These are phyloP conservation scores for Telmatochromis sp. DNA, from an alignment of 2,113 vertebrate genomes.

Conservation along the genomic window DNA sequence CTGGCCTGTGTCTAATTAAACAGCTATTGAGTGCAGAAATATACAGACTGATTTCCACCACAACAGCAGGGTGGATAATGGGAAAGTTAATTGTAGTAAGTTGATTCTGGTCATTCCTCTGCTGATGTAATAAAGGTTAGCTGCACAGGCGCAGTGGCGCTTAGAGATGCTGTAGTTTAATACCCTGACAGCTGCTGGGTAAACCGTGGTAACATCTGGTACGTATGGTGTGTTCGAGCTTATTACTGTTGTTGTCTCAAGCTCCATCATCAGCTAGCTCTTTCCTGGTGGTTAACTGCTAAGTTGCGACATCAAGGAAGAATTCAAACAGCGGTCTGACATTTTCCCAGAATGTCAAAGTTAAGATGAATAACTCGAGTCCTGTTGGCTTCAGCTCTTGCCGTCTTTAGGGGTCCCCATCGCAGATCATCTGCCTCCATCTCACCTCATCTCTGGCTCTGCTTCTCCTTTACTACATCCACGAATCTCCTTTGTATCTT, in stretches of 20 bases:
- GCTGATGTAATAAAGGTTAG: conserved; percentile 4
- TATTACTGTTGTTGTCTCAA: background rate
- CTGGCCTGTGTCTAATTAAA: conserved; percentile 28
- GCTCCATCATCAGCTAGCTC: background rate
- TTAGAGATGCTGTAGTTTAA: background rate
- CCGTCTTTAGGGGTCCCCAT: background rate
- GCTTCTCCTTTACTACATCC: background rate
- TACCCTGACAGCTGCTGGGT: background rate
- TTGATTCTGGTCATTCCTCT: conserved; percentile 6
- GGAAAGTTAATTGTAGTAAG: background rate
- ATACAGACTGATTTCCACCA: background rate
- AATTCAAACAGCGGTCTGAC: background rate
- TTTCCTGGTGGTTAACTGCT: background rate
- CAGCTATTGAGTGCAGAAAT: conserved; percentile 8
- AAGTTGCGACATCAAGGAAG: background rate
- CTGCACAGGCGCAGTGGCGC: background rate
- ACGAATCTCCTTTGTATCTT: background rate
- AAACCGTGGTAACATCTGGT: background rate
- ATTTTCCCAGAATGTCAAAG: background rate
- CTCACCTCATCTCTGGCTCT: background rate
- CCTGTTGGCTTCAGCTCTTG: background rate
- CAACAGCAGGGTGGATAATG: background rate
- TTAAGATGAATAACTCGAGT: background rate
- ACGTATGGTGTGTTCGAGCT: background rate
- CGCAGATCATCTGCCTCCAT: background rate